Evolutionary conservation across 2,888 invertebrate genomes (phyloP).

Genomic region (Aspidiotus rigidus): DNA sequence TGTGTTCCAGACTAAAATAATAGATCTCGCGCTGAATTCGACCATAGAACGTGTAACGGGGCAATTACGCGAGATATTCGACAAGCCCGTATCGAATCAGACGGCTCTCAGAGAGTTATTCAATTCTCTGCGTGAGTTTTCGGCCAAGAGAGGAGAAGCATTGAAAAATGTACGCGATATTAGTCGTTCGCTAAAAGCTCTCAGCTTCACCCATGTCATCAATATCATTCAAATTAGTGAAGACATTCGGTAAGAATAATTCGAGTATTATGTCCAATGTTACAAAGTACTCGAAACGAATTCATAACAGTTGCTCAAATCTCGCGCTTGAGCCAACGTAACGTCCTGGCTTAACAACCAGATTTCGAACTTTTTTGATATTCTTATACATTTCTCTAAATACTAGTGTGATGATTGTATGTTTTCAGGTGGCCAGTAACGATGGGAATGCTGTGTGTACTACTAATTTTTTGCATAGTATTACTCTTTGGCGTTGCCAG

Average conservation of each 20-base stretch:
- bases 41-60: constrained; percentile 61
- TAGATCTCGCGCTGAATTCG: constrained; percentile 63
- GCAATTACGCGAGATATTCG: constrained; percentile 64
- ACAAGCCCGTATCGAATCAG: constrained; percentile 66
- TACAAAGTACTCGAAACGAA: no score
- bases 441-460: constrained; percentile 74
- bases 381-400: constrained; percentile 10
- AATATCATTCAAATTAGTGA: constrained; percentile 41
- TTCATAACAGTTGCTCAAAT: no score
- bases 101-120: constrained; percentile 64
- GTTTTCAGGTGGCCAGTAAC: constrained; percentile 69
- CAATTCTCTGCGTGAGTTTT: constrained; percentile 57
- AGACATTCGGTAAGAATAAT: constrained; percentile 41
- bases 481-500: constrained; percentile 80
- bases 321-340: no score
- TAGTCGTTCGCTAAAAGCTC: constrained; percentile 58
- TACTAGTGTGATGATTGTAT: neutral
- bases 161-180: constrained; percentile 68
- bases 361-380: no score
- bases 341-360: no score
- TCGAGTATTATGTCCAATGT: neutral
- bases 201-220: constrained; percentile 51
- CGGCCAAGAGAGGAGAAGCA: constrained; percentile 65
- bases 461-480: constrained; percentile 78
- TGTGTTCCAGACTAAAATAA: constrained; percentile 57